These are phyloP conservation scores for Drosophila micromelanica DNA, from an alignment of 1,140 invertebrate species.

Conservation along the genomic window DNA sequence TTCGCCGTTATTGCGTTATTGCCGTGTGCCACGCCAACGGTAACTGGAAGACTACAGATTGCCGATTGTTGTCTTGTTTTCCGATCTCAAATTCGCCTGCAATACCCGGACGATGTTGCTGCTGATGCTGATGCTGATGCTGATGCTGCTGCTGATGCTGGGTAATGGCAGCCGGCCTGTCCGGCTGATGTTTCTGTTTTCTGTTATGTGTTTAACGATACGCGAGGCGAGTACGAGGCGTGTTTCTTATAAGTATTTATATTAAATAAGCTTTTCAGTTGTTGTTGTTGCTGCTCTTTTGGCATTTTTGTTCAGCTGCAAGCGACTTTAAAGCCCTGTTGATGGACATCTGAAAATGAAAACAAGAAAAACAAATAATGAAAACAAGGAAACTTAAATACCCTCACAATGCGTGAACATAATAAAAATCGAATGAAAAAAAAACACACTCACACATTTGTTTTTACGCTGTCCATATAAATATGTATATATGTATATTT, in stretches of 20 bases:
- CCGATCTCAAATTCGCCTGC: slow-evolving; percentile 14
- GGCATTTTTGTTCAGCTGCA: slow-evolving; percentile 19
- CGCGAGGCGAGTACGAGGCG: slow-evolving; percentile 26
- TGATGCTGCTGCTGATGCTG: background rate
- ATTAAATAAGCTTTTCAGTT: slow-evolving; percentile 63
- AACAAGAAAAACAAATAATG: slow-evolving; percentile 12
- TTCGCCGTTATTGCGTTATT: slow-evolving; percentile 36
- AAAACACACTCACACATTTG: no score
- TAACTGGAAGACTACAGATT: slow-evolving; percentile 6
- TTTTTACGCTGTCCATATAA: no score
- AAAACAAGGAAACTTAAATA: slow-evolving; percentile 29
- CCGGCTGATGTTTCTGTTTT: slow-evolving; percentile 54
- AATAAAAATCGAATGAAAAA: no score
- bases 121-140: background rate
- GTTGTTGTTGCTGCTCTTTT: slow-evolving; percentile 35
- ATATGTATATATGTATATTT: no score
- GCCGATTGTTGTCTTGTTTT: background rate
- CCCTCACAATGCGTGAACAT: background rate
- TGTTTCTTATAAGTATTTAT: slow-evolving; percentile 55
- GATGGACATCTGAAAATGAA: slow-evolving; percentile 58
- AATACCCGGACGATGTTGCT: background rate
- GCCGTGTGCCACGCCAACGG: slow-evolving; percentile 2
- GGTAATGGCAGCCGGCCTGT: background rate
- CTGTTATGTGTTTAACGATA: slow-evolving; percentile 53
- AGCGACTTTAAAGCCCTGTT: slow-evolving; percentile 52